phyloP scores from a whole-genome alignment of 2,888 invertebrate species.

The Octodonta nipae region DNA sequence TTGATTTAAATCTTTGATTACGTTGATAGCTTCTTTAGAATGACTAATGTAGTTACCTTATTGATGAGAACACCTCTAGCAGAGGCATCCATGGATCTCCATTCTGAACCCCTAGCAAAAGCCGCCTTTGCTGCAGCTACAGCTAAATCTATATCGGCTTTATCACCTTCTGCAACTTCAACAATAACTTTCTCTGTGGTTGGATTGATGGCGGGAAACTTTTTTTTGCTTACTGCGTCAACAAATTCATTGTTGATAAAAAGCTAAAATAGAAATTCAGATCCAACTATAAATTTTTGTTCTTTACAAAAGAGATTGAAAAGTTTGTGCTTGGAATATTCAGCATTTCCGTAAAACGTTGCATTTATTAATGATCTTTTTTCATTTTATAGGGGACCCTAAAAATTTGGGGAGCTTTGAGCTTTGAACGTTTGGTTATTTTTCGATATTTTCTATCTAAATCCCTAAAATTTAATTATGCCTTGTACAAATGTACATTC shows the following conservation, averaged over 20 bases:
- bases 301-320: too few species aligned
- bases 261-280: conserved; percentile 38
- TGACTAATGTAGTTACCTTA: conserved; percentile 39
- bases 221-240: conserved; percentile 70
- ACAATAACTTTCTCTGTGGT: conserved; percentile 60
- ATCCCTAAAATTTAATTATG: too few species aligned
- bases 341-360: too few species aligned
- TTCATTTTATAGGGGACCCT: too few species aligned
- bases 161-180: conserved; percentile 72
- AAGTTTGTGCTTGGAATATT: too few species aligned
- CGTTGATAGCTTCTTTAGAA: too few species aligned
- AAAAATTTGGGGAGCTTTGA: too few species aligned
- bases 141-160: conserved; percentile 70
- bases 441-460: too few species aligned
- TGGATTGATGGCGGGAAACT: conserved; percentile 76
- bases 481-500: too few species aligned
- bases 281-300: not conserved
- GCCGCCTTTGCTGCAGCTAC: conserved; percentile 68
- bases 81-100: conserved; percentile 74
- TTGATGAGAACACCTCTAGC: conserved; percentile 59
- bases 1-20: too few species aligned
- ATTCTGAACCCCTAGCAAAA: conserved; percentile 56
- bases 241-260: conserved; percentile 75
- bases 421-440: too few species aligned
- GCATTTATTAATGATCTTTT: too few species aligned